Base-by-base conservation (phyloP, 2,113 vertebrate genomes). In the Campylorhamphus procurvoides region DNA sequence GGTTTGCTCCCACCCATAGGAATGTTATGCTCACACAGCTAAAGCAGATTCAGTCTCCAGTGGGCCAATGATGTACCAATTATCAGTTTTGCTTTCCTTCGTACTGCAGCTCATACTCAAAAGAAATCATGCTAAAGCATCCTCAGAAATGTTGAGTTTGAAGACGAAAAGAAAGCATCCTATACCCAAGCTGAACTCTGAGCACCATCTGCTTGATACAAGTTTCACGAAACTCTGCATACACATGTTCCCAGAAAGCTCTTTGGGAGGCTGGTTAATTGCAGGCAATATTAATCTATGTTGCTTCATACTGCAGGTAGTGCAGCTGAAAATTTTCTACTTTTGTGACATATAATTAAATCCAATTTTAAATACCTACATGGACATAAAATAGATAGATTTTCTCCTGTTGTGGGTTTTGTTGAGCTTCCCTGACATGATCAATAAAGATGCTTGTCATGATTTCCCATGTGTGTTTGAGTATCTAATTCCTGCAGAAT, bases 1-100 rank as follows among this genome's bases (percentile, higher is more conserved):
- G 15, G 5, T 58, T 87, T 3, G 1, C 31, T 66, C n/a, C 17
- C 3, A 2, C 31, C 39, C 37, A 71, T 0, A 33, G 37, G 7
- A 74, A 62, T 78, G 49, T 56, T 53, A 67, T 4, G 1, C 9
- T 75, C 14, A 66, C 27, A 27, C 3, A 56, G 14, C 37, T 82
- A 71, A 68, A 59, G 42, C 17, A 60, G 15, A 66, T 68, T n/a
- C 27, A 42, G n/a, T 4, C 37, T 81, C 74, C 52, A 31, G 74
- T 10, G 14, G 18, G 19, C 19, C 40, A 77, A 40, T 6, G 8
- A 50, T 3, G 9, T 9, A 29, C 18, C 8, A 10, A 3, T 60
- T 84, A 77, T 50, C 59, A 69, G 10, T 31, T 78, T 44, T 81
- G 55, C 46, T 77, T 60, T 66, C n/a, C 28, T 14, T 33, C 24